Conservation (phyloP, 2,797 vertebrate species). For the Leucoraja ocellata region DNA sequence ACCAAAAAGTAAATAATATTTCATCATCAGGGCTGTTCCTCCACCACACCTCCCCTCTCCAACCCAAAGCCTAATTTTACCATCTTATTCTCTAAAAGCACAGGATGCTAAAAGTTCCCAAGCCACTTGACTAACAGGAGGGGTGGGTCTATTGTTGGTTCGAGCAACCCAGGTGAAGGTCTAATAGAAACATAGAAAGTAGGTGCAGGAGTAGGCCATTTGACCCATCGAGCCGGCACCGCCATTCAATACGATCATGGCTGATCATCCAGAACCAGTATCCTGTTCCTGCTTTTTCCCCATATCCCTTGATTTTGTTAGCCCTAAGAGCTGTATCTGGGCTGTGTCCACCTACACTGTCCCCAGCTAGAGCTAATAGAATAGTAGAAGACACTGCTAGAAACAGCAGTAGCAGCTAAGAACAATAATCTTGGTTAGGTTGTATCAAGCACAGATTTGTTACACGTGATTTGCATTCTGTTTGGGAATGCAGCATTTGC, state of each 20-base stretch:
- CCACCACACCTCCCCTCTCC: too few relatives aligned
- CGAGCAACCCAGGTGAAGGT: neutral
- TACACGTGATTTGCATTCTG: neutral
- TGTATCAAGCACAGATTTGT: neutral
- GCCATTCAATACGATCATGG: too few relatives aligned
- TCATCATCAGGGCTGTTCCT: neutral
- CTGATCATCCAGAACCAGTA: too few relatives aligned
- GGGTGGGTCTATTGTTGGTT: neutral
- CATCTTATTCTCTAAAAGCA: neutral
- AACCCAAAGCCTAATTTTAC: too few relatives aligned
- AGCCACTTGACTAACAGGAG: neutral
- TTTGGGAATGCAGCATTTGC: neutral
- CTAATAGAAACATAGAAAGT: too few relatives aligned
- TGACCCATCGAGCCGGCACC: too few relatives aligned
- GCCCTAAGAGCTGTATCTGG: too few relatives aligned
- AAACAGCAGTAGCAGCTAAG: too few relatives aligned
- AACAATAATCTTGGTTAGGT: neutral
- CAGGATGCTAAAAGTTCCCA: neutral
- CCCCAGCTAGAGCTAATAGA: neutral
- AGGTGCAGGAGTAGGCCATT: too few relatives aligned
- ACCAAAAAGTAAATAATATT: neutral
- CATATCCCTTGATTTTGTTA: too few relatives aligned
- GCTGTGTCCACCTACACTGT: too few relatives aligned
- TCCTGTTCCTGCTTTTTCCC: too few relatives aligned
- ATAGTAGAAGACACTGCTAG: neutral